These are phyloP conservation scores for Camptogramma bilineatum DNA, from an alignment of 2,888 invertebrate species.

Conservation along the genomic window DNA sequence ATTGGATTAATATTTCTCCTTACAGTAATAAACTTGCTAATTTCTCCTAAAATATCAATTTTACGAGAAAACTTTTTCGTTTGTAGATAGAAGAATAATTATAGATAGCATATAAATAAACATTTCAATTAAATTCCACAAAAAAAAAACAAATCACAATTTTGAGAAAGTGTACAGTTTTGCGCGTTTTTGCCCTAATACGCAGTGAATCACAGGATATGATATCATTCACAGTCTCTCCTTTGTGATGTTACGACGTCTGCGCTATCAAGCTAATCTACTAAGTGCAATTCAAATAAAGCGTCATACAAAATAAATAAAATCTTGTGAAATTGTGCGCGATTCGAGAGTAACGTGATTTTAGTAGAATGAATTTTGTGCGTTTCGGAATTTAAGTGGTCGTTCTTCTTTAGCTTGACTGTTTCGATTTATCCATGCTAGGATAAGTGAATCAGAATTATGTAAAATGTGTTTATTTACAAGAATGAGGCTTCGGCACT, in stretches of 20 bases:
- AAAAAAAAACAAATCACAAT: no score
- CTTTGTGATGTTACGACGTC: slow-evolving; percentile 65
- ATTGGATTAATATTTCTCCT: no score
- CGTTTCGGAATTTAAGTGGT: slow-evolving; percentile 14
- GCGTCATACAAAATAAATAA: slow-evolving; percentile 48
- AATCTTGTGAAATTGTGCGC: slow-evolving; percentile 41
- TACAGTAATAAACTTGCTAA: no score
- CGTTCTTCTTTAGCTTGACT: neutral
- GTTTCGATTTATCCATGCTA: slow-evolving; percentile 21
- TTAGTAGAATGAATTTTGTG: slow-evolving; percentile 3
- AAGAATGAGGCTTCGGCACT: neutral
- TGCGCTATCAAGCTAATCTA: slow-evolving; percentile 64
- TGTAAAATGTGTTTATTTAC: slow-evolving; percentile 6
- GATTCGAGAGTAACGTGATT: slow-evolving; percentile 15
- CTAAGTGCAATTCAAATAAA: slow-evolving; percentile 72
- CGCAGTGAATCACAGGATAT: slow-evolving; percentile 73
- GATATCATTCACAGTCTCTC: slow-evolving; percentile 72
- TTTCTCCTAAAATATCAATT: no score
- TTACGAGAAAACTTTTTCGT: no score
- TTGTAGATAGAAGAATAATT: no score
- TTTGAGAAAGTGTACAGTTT: no score
- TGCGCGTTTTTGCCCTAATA: no score
- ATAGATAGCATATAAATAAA: no score
- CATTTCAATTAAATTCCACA: no score
- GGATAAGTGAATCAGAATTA: slow-evolving; percentile 20